Evolutionary conservation across 2,797 vertebrate genomes (phyloP).

Genomic region (Pangasius djambal): DNA sequence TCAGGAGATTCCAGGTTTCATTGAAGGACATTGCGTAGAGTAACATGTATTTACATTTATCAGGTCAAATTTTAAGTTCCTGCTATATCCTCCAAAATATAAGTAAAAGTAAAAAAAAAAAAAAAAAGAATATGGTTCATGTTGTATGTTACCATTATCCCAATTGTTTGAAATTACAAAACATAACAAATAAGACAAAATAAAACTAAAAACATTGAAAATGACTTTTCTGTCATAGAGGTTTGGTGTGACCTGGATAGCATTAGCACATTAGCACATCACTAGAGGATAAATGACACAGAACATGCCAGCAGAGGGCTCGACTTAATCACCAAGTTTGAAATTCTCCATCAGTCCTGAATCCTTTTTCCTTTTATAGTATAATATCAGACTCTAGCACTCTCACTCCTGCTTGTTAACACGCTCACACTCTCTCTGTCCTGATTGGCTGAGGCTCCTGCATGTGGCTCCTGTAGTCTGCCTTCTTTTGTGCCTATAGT

Average conservation of each 20-base stretch:
- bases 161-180: not conserved
- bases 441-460: not conserved
- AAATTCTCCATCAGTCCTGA: not conserved
- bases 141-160: not conserved
- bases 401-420: not conserved
- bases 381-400: not conserved
- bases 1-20: too few species aligned
- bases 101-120: not conserved
- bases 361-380: not conserved
- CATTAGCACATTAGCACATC: not conserved
- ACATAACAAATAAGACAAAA: not conserved
- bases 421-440: not conserved
- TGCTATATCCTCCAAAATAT: not conserved
- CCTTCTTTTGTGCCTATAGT: constrained; percentile 1
- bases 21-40: too few species aligned
- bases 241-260: not conserved
- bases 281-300: not conserved
- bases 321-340: not conserved
- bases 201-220: not conserved
- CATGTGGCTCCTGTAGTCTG: not conserved
- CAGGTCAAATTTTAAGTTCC: not conserved
- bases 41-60: not conserved
- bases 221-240: not conserved
- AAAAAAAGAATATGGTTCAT: not conserved
- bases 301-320: not conserved